Evolutionary conservation across 2,113 vertebrate species (phyloP), one percentile per base, ranked within the genome.

Genomic region (Rhinoderma darwinii): DNA sequence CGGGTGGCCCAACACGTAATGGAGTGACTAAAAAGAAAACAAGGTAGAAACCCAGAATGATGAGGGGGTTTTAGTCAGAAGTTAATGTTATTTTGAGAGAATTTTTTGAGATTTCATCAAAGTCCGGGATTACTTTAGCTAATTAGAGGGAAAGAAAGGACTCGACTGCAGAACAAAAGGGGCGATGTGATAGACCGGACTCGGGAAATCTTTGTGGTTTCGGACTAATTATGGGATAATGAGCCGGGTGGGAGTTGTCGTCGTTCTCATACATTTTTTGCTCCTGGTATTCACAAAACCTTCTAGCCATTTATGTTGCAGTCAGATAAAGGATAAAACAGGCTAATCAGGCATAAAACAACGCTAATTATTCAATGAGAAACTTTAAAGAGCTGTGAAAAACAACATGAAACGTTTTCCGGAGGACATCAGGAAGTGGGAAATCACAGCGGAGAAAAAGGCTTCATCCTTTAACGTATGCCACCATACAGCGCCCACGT

Each of bases 81-180:
- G 74, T 68, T 17, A 9, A 35, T 18, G 3, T 32, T 39, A 4
- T 39, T 75, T 43, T 37, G 22, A 32, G 20, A 56, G 18, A 80
- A 61, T 81, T 20, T 54, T 54, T 39, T 43, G 8, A 35, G 32
- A 81, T 81, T 61, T 61, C 35, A 61, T 78, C 30, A 78, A 51
- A 37, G 78, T 27, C 17, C 0, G 5, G n/a, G 25, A 63, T 43
- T 63, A 27, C 15, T 43, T 11, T 8, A 30, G 12, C 39, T 43
- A 81, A 63, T 81, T n/a, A 63, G 37, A n/a, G 54, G 56, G 56
- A 66, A 81, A 39, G 56, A 82, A 82, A 66, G 15, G 22, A 10
- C 25, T 43, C 32, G 43, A 77, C 17, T 5, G 59, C 3, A 63
- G 79, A 44, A 82, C 56, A 82, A 59, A 80, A 82, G 56, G 79